These are phyloP conservation scores for Rana temporaria DNA, from an alignment of 2,113 vertebrate species.

Conservation along the genomic window DNA sequence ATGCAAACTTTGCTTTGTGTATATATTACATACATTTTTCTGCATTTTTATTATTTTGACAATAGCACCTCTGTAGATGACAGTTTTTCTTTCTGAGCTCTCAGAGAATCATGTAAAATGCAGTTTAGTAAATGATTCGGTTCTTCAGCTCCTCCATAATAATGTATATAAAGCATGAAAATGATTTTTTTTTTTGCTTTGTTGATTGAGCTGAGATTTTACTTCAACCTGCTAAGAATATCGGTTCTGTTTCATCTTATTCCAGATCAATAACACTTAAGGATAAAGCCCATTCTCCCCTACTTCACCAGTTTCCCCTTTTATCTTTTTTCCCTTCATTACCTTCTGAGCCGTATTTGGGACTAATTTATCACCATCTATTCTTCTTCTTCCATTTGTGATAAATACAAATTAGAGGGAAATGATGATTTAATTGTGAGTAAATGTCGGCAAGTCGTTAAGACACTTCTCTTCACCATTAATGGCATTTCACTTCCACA, in stretches of 20 bases:
- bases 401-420: constrained; percentile 46
- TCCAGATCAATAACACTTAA: too few species aligned
- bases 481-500: constrained; percentile 31
- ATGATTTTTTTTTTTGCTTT: neutral
- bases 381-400: constrained; percentile 17
- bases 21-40: neutral
- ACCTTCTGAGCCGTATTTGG: neutral
- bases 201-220: neutral
- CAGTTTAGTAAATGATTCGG: too few species aligned
- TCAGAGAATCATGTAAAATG: too few species aligned
- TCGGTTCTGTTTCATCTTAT: too few species aligned
- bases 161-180: neutral
- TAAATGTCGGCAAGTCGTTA: constrained; percentile 43
- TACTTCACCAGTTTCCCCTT: neutral
- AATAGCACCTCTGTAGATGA: neutral
- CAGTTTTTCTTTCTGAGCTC: neutral
- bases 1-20: neutral
- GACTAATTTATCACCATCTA: constrained; percentile 20
- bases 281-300: neutral
- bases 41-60: neutral
- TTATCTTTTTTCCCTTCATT: constrained; percentile 12
- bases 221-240: neutral
- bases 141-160: too few species aligned
- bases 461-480: constrained; percentile 49
- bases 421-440: constrained; percentile 48